Evolutionary conservation across 2,888 invertebrate genomes (phyloP), one percentile per base, ranked within the genome.

Genomic region (Aspidapion aeneum): DNA sequence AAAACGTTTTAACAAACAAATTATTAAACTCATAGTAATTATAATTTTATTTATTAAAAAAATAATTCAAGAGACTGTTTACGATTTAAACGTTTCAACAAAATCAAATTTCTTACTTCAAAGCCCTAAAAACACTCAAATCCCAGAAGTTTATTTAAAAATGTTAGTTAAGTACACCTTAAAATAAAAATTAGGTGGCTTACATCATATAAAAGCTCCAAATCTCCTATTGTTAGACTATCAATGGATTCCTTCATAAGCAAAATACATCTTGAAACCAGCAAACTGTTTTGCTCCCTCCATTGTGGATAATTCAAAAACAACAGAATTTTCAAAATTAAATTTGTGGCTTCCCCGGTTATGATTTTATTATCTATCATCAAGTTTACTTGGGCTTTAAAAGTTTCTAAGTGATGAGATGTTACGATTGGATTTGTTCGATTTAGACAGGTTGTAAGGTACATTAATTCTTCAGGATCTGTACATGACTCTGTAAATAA

Each of bases 221-320:
- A 67, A 58, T 84, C 82, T 12, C 70, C 73, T 1, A 78, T 63
- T 56, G 75, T 77, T n/a, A 85, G 68, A 1, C 75, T 64, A 17
- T 74, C 63, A 3, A 84, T 68, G 49, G 76, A 74, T 12, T 77
- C 74, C 65, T 78, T 74, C 9, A 84, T 65, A 7, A 78, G 56
- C 1, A 81, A 61, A 59, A 83, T 71, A 2, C 82, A 72, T 9
- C 79, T 70, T 1, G 81, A 74, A 58, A 80, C 80, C 1, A 82
- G 60, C 1, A 58, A 50, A 0, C 75, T 68, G 68, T 80, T 78
- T 18, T 74, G 68, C 56, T 81, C 70, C 3, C 82, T 79, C 84
- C 84, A 85, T 1, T 73, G 71, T 1, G 82, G 78, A 68, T 79
- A 73, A 71, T 81, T 83, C 19, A 85, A 75, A 72, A 84, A 80